Percentiles rank a stretch among this genome's conserved stretches.
Evolutionary conservation across 2,113 vertebrate genomes (phyloP).

Genomic region (Cyprinodon tularosa): DNA sequence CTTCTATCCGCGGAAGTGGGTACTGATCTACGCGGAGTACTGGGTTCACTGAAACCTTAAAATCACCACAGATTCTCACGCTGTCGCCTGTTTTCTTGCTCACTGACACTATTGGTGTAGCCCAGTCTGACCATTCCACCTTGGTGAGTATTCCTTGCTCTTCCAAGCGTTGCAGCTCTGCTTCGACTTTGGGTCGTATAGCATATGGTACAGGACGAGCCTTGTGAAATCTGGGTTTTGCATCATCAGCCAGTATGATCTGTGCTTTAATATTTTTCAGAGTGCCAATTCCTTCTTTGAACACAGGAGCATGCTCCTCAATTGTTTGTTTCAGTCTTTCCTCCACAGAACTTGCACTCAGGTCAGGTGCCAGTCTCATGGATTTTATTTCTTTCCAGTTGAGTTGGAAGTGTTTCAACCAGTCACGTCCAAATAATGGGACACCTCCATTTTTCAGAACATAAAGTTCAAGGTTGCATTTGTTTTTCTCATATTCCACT

Average conservation of each 20-base stretch:
- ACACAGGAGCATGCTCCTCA: background rate
- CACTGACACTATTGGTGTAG: background rate
- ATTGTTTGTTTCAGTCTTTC: slow-evolving; percentile 10
- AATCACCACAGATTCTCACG: accelerated
- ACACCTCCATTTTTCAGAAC: slow-evolving; percentile 8
- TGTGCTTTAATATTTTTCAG: slow-evolving; percentile 8
- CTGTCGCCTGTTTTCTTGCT: background rate
- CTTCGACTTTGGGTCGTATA: background rate
- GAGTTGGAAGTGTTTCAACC: slow-evolving; percentile 5
- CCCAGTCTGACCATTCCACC: background rate
- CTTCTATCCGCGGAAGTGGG: background rate
- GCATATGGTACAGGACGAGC: slow-evolving; percentile 1
- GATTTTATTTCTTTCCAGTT: slow-evolving; percentile 14
- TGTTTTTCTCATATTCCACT: background rate
- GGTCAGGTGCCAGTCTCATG: background rate
- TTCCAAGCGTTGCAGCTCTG: background rate
- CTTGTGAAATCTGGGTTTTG: slow-evolving; percentile 12
- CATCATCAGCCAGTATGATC: background rate
- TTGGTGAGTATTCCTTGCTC: background rate
- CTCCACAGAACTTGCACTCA: background rate
- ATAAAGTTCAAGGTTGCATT: slow-evolving; percentile 4
- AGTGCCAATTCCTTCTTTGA: slow-evolving; percentile 3
- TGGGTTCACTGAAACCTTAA: no score
- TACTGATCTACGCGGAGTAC: background rate
- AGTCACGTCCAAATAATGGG: background rate